Evolutionary conservation across 2,113 vertebrate species (phyloP).

Genomic region (Tenrec ecaudatus): DNA sequence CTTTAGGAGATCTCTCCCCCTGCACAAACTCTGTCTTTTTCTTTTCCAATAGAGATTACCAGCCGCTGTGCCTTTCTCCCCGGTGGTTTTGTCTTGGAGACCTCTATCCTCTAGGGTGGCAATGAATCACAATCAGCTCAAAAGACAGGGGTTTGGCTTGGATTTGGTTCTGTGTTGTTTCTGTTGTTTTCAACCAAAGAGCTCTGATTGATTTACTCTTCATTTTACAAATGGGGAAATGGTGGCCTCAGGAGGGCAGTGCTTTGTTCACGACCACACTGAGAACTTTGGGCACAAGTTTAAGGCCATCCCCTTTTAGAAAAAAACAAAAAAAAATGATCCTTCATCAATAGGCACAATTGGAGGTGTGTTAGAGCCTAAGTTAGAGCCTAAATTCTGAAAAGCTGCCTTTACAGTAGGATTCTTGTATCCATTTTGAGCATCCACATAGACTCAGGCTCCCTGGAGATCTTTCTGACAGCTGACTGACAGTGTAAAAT

Average conservation of each 20-base stretch:
- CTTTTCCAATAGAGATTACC: background rate
- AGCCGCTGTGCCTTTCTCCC: background rate
- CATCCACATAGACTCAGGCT: no score
- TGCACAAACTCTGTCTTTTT: background rate
- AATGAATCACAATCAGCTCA: no score
- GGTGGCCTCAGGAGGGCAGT: background rate
- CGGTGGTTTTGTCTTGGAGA: background rate
- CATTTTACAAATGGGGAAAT: constrained; percentile 23
- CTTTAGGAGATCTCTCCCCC: background rate
- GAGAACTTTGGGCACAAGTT: constrained; percentile 17
- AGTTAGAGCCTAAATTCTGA: no score
- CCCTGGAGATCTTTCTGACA: no score
- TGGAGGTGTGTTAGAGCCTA: no score
- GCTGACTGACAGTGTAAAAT: no score
- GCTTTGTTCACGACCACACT: background rate
- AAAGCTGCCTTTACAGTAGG: no score
- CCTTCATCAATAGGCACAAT: background rate
- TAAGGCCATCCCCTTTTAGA: background rate
- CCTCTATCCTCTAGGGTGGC: no score
- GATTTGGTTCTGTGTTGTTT: background rate
- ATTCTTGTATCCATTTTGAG: no score
- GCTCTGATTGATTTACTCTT: background rate
- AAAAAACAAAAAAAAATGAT: no score
- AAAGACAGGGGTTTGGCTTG: no score
- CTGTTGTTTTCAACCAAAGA: background rate